These are phyloP conservation scores for Tyria jacobaeae DNA, from an alignment of 2,888 invertebrate species.

Conservation along the genomic window DNA sequence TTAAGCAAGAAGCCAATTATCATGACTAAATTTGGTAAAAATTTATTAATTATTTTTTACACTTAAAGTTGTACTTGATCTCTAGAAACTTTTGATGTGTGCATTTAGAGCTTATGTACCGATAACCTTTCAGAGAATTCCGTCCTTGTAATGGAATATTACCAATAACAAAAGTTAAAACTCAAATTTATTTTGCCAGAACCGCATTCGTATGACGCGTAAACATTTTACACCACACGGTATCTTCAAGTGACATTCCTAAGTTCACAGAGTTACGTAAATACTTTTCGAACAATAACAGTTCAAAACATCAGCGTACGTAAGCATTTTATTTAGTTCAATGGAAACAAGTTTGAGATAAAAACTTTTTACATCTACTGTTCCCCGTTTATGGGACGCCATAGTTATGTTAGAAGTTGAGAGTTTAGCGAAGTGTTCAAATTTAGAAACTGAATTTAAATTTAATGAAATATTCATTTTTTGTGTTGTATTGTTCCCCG, in stretches of 20 bases:
- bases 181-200: too few species aligned
- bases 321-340: conserved; percentile 31
- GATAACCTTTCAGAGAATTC: too few species aligned
- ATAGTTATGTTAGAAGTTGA: conserved; percentile 6
- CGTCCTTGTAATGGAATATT: too few species aligned
- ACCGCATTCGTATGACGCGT: too few species aligned
- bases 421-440: conserved; percentile 10
- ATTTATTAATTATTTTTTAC: too few species aligned
- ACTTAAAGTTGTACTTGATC: too few species aligned
- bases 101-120: too few species aligned
- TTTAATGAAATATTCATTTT: not conserved
- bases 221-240: not conserved
- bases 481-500: too few species aligned
- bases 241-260: conserved; percentile 6
- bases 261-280: conserved; percentile 25
- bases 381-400: conserved; percentile 18
- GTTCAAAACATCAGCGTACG: conserved; percentile 37
- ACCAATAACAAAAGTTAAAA: too few species aligned
- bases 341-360: conserved; percentile 36
- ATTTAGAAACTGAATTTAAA: conserved; percentile 6
- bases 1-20: too few species aligned
- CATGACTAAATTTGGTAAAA: too few species aligned
- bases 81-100: too few species aligned
- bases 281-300: conserved; percentile 34
- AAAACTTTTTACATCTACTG: conserved; percentile 45